These are phyloP conservation scores for Manduca sexta DNA, from an alignment of 1,140 invertebrate species.

Conservation along the genomic window DNA sequence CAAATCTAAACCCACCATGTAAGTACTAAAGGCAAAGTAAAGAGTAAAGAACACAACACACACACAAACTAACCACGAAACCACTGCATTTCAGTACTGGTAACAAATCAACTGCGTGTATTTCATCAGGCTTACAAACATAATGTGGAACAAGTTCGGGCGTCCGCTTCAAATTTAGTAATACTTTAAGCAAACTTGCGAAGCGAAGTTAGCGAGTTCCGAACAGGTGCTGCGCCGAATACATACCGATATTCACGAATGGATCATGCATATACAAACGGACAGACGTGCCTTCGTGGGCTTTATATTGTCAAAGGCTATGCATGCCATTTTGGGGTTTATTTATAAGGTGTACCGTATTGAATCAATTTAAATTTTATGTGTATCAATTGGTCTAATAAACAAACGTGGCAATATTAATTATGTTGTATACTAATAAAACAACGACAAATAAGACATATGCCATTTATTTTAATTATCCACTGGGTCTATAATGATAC, in stretches of 20 bases:
- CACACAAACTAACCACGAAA: not conserved
- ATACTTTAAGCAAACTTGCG: constrained; percentile 61
- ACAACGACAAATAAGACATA: too few species aligned
- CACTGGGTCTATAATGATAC: too few species aligned
- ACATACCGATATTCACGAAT: constrained; percentile 39
- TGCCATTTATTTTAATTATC: too few species aligned
- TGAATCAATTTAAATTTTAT: too few species aligned
- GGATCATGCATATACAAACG: constrained; percentile 21
- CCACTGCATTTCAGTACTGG: not conserved
- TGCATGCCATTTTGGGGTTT: too few species aligned
- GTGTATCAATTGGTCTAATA: too few species aligned
- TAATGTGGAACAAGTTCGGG: constrained; percentile 35
- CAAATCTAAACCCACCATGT: too few species aligned
- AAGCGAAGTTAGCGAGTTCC: constrained; percentile 46
- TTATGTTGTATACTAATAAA: too few species aligned
- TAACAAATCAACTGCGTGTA: constrained; percentile 9
- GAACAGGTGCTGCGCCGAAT: constrained; percentile 55
- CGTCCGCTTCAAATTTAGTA: constrained; percentile 49
- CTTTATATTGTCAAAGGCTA: constrained; percentile 1
- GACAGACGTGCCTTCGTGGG: constrained; percentile 14
- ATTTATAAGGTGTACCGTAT: too few species aligned
- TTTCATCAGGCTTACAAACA: constrained; percentile 49
- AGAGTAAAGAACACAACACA: too few species aligned
- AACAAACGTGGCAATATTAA: too few species aligned
- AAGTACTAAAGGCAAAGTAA: too few species aligned